Evolutionary conservation across 2,888 invertebrate genomes (phyloP).

Genomic region (Drosophila phalerata): DNA sequence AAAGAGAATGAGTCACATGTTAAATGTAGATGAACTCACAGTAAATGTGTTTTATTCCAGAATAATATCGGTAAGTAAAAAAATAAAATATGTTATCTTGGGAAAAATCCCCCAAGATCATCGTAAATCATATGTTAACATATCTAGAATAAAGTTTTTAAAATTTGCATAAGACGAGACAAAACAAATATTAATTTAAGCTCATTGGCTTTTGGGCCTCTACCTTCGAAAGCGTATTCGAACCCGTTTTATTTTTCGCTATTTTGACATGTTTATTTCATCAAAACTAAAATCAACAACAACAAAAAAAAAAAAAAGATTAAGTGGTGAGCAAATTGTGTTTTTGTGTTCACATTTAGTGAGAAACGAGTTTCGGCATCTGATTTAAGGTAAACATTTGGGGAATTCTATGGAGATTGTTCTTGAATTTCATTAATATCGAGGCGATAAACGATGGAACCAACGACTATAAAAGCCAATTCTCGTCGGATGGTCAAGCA

Average conservation of each 20-base stretch:
- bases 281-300: conserved; percentile 20
- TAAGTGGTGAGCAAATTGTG: conserved; percentile 26
- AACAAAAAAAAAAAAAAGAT: conserved; percentile 4
- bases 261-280: conserved; percentile 30
- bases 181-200: conserved; percentile 23
- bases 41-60: not conserved
- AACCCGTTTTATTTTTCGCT: conserved; percentile 40
- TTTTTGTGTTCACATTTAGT: conserved; percentile 26
- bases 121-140: conserved; percentile 7
- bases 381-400: conserved; percentile 43
- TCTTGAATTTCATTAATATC: conserved; percentile 74
- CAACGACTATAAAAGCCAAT: conserved; percentile 56
- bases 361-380: conserved; percentile 46
- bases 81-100: not conserved
- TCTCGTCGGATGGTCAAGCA: conserved; percentile 10
- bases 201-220: conserved; percentile 32
- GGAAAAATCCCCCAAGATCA: conserved; percentile 26
- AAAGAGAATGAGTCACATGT: conserved; percentile 9
- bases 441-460: conserved; percentile 55
- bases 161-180: conserved; percentile 39
- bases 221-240: conserved; percentile 6
- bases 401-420: conserved; percentile 62
- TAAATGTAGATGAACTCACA: conserved; percentile 8
- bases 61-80: conserved; percentile 12
- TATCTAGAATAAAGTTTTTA: conserved; percentile 9